These are phyloP conservation scores for Trematocara nigrifrons DNA, from an alignment of 2,113 vertebrate genomes.

Conservation along the genomic window DNA sequence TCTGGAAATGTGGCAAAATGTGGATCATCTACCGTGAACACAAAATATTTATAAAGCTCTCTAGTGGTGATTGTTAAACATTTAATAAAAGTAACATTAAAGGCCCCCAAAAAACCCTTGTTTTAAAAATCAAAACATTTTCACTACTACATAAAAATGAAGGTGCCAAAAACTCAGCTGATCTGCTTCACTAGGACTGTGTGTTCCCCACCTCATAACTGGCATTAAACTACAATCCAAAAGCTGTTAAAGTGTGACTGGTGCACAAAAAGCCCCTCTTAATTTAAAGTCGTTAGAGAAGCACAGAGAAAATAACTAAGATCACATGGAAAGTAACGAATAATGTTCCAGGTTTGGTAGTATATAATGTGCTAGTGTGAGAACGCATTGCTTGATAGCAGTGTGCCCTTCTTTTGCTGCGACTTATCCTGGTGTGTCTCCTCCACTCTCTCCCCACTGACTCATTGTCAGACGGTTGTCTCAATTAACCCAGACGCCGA, in stretches of 20 bases:
- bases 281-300: background rate
- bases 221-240: background rate
- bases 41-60: background rate
- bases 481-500: conserved; percentile 52
- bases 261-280: background rate
- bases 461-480: conserved; percentile 33
- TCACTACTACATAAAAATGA: background rate
- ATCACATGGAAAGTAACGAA: background rate
- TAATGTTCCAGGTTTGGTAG: background rate
- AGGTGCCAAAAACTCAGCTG: background rate
- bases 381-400: background rate
- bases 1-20: background rate
- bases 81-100: background rate
- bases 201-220: background rate
- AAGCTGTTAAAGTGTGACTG: background rate
- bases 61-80: background rate
- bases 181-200: background rate
- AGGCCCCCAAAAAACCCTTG: background rate
- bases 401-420: background rate
- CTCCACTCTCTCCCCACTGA: background rate
- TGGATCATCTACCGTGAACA: background rate
- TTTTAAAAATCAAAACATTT: background rate
- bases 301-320: background rate
- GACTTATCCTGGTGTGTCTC: background rate
- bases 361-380: background rate